Conservation (phyloP, 2,888 invertebrate species). For the Choristoneura rosaceana region DNA sequence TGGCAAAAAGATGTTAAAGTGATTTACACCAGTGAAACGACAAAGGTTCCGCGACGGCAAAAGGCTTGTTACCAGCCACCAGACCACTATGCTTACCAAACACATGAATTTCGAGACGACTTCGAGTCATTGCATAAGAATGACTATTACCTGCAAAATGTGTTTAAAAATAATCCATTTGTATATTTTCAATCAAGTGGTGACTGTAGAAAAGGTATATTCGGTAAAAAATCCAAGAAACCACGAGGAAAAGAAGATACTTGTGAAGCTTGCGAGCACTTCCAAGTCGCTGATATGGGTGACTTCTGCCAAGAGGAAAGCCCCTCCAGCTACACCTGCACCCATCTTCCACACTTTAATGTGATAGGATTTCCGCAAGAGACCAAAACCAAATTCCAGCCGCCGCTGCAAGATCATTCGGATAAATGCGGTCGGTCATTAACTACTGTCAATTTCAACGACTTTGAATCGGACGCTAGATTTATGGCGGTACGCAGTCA, state of each 20-base stretch:
- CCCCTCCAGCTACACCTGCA: neutral
- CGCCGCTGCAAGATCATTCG: neutral
- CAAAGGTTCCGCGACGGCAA: neutral
- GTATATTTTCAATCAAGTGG: constrained; percentile 5
- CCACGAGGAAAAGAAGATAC: neutral
- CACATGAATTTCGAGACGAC: neutral
- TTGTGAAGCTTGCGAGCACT: neutral
- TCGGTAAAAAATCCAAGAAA: neutral
- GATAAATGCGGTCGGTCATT: neutral
- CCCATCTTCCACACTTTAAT: neutral
- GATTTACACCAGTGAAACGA: constrained; percentile 12
- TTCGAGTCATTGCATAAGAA: neutral
- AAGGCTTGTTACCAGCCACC: neutral
- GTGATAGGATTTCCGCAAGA: constrained; percentile 4
- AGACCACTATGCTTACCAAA: neutral
- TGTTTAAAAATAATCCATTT: neutral
- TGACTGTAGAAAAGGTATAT: constrained; percentile 6
- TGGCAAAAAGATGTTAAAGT: constrained; percentile 17
- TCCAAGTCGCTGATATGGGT: neutral
- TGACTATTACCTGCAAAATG: neutral
- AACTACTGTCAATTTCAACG: neutral
- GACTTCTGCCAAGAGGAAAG: neutral
- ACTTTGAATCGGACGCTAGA: neutral
- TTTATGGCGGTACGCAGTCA: neutral
- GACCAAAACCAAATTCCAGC: neutral